Percentiles rank a stretch among this genome's conserved stretches.
phyloP scores from a whole-genome alignment of 2,113 vertebrate species.

The Triplophysa dalaica region DNA sequence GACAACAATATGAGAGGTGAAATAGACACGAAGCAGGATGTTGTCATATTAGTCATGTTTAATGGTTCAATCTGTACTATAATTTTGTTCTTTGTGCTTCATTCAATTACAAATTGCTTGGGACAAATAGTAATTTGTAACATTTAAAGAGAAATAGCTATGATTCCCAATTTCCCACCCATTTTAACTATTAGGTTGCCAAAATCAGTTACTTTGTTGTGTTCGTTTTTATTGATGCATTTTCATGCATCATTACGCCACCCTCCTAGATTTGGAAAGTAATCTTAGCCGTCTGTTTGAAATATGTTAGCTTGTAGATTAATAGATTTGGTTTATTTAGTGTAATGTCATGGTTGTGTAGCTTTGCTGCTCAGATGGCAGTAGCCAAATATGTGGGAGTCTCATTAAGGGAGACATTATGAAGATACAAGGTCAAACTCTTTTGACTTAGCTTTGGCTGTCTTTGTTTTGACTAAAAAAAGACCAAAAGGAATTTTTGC shows the following conservation, averaged over 20 bases:
- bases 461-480: slow-evolving; percentile 56
- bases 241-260: too few species aligned
- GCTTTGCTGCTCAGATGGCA: slow-evolving; percentile 8
- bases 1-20: background rate
- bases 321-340: background rate
- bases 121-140: background rate
- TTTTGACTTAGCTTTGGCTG: slow-evolving; percentile 23
- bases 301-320: background rate
- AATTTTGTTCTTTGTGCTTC: too few species aligned
- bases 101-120: too few species aligned
- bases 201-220: background rate
- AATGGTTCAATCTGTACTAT: too few species aligned
- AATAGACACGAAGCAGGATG: background rate
- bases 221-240: background rate
- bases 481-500: slow-evolving; percentile 21
- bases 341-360: slow-evolving; percentile 7
- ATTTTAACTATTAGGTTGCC: background rate
- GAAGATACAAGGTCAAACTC: slow-evolving; percentile 21
- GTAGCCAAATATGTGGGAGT: slow-evolving; percentile 25
- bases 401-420: slow-evolving; percentile 17
- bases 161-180: background rate
- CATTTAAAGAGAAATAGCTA: background rate
- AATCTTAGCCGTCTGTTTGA: background rate
- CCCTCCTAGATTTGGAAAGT: background rate
- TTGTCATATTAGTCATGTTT: background rate